Evolutionary conservation across 2,888 invertebrate genomes (phyloP), one percentile per base, ranked within the genome.

Genomic region (Xylocampa areola): DNA sequence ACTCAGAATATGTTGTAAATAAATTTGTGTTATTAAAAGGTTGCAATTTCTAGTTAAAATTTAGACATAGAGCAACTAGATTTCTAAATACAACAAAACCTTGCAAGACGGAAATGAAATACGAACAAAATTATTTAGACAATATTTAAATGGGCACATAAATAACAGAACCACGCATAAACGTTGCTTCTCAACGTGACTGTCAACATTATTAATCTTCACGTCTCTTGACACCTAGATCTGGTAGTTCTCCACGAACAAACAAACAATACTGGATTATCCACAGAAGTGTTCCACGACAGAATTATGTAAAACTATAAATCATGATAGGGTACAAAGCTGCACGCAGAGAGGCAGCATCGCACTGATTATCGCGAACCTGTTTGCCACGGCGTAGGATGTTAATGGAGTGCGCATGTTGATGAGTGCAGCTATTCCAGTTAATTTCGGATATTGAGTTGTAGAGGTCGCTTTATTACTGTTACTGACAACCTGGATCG

Each of bases 351-450:
- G 59, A 58, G 48, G 68, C 73, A 63, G 80, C 79, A 78, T 75
- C 76, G 78, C 73, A 77, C 81, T 82, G 87, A 87, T 87, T 82
- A 86, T 82, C 79, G 64, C 73, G 75, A 84, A 86, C 86, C 84
- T 78, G 87, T 84, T 84, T 69, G 35, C 45, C 58, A 36, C 10
- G n/a, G 66, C 70, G 33, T 35, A 5, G 8, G 6, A 14, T 35
- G 14, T 6, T 17, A 47, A 57, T 37, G 41, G 33, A 70, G 36
- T 25, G 39, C 1, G 0, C 30, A 36, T 13, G 8, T 11, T 21
- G 21, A 21, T 7, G 21, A 21, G 25, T 25, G 25, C 25, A 25
- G n/a, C n/a, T n/a, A n/a, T n/a, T n/a, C n/a, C n/a, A n/a, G n/a
- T n/a, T n/a, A n/a, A n/a, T n/a, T n/a, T n/a, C n/a, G n/a, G n/a